Evolutionary conservation across 2,113 vertebrate species (phyloP).

Genomic region (Peromyscus leucopus): DNA sequence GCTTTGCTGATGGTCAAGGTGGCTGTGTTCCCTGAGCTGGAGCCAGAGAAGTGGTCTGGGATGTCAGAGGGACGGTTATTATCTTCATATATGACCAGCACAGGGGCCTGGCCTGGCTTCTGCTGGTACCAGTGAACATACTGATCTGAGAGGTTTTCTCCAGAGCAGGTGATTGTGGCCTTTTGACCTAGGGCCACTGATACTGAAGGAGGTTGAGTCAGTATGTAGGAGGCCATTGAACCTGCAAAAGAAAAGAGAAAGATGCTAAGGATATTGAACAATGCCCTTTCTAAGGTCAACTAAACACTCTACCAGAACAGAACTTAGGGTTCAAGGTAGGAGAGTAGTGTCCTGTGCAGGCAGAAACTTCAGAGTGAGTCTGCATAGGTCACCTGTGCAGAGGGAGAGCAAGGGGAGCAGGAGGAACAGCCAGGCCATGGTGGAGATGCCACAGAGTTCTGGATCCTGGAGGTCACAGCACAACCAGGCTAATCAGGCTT

Average conservation of each 20-base stretch:
- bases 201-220: conserved; percentile 55
- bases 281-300: neutral
- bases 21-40: neutral
- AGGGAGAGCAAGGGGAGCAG: neutral
- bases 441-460: neutral
- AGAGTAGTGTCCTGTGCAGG: neutral
- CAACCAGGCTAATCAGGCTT: neutral
- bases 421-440: neutral
- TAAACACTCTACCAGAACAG: neutral
- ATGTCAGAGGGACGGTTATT: accelerated
- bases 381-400: neutral
- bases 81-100: accelerated
- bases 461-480: neutral
- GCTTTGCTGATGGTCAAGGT: neutral
- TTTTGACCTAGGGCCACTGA: accelerated
- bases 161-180: neutral
- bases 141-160: accelerated
- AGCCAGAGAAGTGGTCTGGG: neutral
- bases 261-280: neutral
- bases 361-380: neutral
- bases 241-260: neutral
- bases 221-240: neutral
- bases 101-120: neutral
- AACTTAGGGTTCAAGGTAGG: neutral
- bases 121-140: neutral